Evolutionary conservation across 2,113 vertebrate species (phyloP).

Genomic region (Pteronura brasiliensis): DNA sequence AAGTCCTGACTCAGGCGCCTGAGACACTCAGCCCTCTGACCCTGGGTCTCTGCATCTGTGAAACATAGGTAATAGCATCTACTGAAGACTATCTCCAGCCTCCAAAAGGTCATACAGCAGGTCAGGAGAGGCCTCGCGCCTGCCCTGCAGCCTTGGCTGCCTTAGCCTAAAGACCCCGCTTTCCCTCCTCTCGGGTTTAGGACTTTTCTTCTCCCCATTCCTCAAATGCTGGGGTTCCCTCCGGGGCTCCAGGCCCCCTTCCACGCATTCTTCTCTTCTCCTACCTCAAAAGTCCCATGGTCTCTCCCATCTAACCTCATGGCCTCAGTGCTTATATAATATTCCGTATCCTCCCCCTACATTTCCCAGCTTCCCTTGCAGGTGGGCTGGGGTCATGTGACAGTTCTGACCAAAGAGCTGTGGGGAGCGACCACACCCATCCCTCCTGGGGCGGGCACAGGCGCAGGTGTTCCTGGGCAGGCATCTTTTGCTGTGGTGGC

Average conservation of each 20-base stretch:
- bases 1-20: neutral
- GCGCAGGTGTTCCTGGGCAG: neutral
- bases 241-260: neutral
- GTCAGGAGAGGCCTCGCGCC: neutral
- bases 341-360: fast-evolving
- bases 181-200: neutral
- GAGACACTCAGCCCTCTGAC: neutral
- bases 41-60: neutral
- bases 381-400: neutral
- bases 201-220: neutral
- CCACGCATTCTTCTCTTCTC: neutral
- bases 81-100: neutral
- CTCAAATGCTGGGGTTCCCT: neutral
- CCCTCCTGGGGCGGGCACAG: neutral
- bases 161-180: fast-evolving
- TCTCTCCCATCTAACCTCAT: neutral
- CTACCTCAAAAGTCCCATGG: neutral
- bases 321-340: neutral
- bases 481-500: neutral
- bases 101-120: neutral
- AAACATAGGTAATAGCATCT: neutral
- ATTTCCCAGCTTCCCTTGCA: neutral
- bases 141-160: too few species aligned
- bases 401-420: neutral
- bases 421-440: too few species aligned